Evolutionary conservation across 2,113 vertebrate genomes (phyloP).

Genomic region (Lynx canadensis): DNA sequence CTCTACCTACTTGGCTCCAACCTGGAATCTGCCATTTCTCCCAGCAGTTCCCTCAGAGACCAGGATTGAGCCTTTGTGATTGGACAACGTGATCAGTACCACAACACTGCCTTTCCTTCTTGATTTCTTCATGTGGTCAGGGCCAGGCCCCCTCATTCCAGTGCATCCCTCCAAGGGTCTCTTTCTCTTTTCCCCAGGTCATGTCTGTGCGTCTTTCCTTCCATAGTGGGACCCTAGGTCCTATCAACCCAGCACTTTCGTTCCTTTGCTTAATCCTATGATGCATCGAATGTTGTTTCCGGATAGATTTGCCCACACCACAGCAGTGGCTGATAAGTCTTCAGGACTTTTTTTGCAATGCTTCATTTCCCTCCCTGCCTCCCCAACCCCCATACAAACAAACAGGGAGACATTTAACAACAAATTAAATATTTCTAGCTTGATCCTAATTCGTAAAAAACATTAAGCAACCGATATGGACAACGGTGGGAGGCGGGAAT

Average conservation of each 20-base stretch:
- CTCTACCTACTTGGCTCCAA: neutral
- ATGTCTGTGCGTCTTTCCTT: neutral
- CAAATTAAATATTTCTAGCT: neutral
- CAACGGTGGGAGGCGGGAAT: neutral
- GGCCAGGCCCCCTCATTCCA: neutral
- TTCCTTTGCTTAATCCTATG: neutral
- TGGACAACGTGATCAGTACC: neutral
- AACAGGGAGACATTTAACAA: neutral
- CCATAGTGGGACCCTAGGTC: neutral
- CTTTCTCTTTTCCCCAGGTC: neutral
- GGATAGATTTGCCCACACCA: too few species aligned
- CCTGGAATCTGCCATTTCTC: neutral
- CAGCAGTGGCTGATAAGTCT: neutral
- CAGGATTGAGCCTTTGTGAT: neutral
- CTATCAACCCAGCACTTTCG: too few species aligned
- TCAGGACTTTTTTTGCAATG: neutral
- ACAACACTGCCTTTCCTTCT: neutral
- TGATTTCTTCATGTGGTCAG: neutral
- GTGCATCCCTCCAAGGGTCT: neutral
- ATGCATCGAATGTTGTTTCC: accelerated
- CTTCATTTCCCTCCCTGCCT: accelerated
- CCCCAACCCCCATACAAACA: neutral
- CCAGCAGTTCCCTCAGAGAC: neutral
- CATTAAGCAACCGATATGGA: neutral
- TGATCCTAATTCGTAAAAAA: neutral